Evolutionary conservation across 2,888 invertebrate species (phyloP), one percentile per base, ranked within the genome.

Genomic region (Myathropa florea): DNA sequence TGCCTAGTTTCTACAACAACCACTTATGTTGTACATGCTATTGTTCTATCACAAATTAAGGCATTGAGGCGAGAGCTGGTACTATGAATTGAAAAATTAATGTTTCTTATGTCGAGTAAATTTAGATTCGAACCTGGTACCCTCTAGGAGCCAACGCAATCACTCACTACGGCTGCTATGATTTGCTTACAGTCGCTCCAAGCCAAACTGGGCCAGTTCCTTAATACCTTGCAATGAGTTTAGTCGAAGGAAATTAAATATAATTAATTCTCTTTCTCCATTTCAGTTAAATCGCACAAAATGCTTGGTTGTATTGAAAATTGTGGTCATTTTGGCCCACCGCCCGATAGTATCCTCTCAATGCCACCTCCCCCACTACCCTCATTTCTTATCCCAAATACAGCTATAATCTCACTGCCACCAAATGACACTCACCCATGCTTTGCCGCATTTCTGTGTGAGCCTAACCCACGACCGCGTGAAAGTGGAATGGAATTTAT

Each of bases 341-440:
- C 97, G 0, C 97, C 97, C 0, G 96, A 97, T 92, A 95, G 94
- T 81, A 97, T 97, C 88, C 93, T 97, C 71, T 95, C 95, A 90
- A 95, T 97, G 94, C 97, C 97, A 7, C 97, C 97, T 57, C 97
- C 97, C 0, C 97, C 97, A 0, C 93, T 96, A 88, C 97, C 97
- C 3, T 94, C 95, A 0, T 97, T 97, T 93, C 93, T 97, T 73
- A 89, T 93, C 57, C 91, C 93, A 3, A 91, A 91, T 63, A 91
- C 91, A 57, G 89, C 90, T 7, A 72, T 90, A 26, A 93, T 93
- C 70, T 90, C 91, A 72, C 88, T 93, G 79, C 93, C 93, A 9
- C 90, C 91, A 18, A 94, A 94, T 76, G 94, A 95, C 91, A 94
- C 95, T 18, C 95, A 95, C 46, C 95, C 95, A 0, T 95, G 96